Base-by-base conservation (phyloP, 1,140 invertebrate genomes). In the Aricia agestis region DNA sequence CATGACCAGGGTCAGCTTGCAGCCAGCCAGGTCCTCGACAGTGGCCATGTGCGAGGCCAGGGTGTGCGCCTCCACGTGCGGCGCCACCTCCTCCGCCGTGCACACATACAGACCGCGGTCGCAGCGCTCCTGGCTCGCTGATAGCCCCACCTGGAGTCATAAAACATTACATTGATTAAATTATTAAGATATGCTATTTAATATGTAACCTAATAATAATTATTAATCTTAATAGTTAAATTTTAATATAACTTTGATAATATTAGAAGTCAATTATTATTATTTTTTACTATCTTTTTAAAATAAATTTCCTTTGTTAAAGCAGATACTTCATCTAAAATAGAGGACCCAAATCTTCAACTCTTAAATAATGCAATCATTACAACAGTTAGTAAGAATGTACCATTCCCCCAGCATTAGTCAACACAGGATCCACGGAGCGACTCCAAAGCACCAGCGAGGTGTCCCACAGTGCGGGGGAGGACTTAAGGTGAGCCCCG, bases 1-100 rank as follows among this genome's bases (percentile, higher is more conserved):
- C 7, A 90, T 65, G 0, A 91, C 74, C 0, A 92, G 68, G 0
- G 86, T 85, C 9, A 89, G 15, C 2, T 75, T 72, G 17, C 78
- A 77, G 11, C 69, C 73, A 1, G 78, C 71, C 11, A 83, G 42
- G 0, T 72, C 70, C 5, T 32, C 69, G 0, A 78, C 70, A 5
- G 36, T 18, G 4, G 57, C 67, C 18, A 87, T 68, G 7, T 78
- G 80, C 6, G 70, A 7, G 0, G 79, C 66, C 11, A 90, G 74
- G 0, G 45, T 68, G 17, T 75, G 71, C 0, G 25, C 68, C 9
- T 45, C 19, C 5, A 89, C 73, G 5, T 75, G 67, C 18, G 74
- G 31, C 0, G 82, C 73, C 6, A 82, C 45, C 5, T 83, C 80
- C 1, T 77, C 76, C 6, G 82, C 74, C 0, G 31, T 74, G 0